Conservation (phyloP, 2,797 vertebrate genomes). For the Neomorphus geoffroyi region DNA sequence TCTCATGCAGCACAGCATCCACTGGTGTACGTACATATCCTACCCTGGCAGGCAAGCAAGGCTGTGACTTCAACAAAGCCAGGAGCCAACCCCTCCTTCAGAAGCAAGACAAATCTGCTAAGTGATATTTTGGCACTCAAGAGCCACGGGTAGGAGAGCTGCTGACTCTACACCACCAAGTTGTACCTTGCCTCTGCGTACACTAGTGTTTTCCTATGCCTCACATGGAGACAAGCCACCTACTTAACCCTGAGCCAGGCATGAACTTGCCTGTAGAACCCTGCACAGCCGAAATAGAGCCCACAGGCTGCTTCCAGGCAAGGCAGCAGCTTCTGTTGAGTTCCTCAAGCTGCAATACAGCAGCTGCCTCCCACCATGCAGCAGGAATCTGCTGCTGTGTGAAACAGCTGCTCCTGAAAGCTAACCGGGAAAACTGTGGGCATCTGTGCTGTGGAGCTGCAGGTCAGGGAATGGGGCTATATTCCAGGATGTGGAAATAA, state of each 20-base stretch:
- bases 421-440: not conserved
- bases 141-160: not conserved
- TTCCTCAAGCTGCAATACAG: not conserved
- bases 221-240: not conserved
- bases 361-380: not conserved
- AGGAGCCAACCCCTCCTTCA: not conserved
- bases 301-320: not conserved
- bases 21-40: rapidly evolving
- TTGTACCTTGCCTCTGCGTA: not conserved
- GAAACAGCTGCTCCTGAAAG: not conserved
- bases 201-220: not conserved
- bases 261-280: not conserved
- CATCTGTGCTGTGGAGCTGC: not conserved
- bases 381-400: not conserved
- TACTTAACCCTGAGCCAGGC: not conserved
- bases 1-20: not conserved
- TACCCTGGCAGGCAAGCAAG: not conserved
- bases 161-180: not conserved
- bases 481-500: not conserved
- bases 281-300: not conserved
- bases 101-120: not conserved
- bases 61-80: not conserved
- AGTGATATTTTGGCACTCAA: not conserved
- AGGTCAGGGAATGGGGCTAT: not conserved
- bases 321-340: not conserved